Percentiles rank a stretch among this genome's conserved stretches.
Evolutionary conservation across 2,888 invertebrate species (phyloP).

Genomic region (Patella depressa): DNA sequence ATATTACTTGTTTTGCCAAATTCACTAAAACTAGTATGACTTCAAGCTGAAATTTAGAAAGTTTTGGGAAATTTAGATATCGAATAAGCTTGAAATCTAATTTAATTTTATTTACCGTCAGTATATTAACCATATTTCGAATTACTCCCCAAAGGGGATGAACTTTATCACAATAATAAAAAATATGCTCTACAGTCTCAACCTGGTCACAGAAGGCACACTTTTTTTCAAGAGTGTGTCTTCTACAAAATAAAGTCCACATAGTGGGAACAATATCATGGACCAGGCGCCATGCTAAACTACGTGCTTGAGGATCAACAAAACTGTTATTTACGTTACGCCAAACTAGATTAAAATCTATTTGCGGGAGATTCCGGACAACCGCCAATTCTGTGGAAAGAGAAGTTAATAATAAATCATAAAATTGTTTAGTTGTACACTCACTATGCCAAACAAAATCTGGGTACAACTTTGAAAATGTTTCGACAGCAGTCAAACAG

Average conservation of each 20-base stretch:
- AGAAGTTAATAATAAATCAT: background rate
- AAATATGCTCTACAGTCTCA: background rate
- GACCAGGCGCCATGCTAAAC: background rate
- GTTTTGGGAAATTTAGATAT: background rate
- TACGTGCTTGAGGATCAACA: background rate
- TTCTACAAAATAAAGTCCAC: background rate
- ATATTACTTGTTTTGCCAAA: background rate
- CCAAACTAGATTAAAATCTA: too few species aligned
- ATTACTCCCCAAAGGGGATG: background rate
- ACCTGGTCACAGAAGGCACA: background rate
- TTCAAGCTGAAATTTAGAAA: background rate
- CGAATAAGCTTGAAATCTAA: background rate
- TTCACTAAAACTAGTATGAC: background rate
- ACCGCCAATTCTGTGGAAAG: too few species aligned
- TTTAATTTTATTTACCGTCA: background rate
- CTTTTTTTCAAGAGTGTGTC: background rate
- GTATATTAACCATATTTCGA: background rate
- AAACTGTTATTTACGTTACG: background rate
- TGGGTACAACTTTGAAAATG: background rate
- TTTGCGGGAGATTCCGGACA: too few species aligned
- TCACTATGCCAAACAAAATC: background rate
- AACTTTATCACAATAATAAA: background rate
- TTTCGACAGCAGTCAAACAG: background rate
- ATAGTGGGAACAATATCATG: constrained; percentile 4
- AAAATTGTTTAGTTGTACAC: background rate